Evolutionary conservation across 2,888 invertebrate species (phyloP).

Genomic region (Selenia dentaria): DNA sequence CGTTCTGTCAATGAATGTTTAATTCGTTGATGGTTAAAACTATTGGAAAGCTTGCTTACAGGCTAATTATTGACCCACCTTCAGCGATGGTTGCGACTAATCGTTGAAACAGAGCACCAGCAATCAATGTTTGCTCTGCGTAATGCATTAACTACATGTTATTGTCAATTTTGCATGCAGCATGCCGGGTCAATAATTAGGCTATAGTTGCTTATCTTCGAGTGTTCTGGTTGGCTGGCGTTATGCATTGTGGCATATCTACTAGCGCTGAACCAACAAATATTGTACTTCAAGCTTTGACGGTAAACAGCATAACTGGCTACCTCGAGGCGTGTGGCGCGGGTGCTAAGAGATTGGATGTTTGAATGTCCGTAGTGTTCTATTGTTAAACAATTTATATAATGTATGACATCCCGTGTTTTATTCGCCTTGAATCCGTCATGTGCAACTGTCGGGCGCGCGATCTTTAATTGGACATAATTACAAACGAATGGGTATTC

Average conservation of each 20-base stretch:
- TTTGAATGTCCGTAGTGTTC: slow-evolving; percentile 80
- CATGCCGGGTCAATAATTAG: slow-evolving; percentile 7
- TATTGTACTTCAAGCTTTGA: too few species aligned
- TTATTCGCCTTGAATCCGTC: slow-evolving; percentile 85
- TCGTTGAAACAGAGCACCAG: background rate
- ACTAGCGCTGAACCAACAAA: too few species aligned
- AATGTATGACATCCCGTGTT: slow-evolving; percentile 85
- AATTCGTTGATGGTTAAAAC: too few species aligned
- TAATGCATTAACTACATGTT: background rate
- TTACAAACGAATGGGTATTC: slow-evolving; percentile 48
- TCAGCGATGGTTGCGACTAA: background rate
- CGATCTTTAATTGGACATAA: slow-evolving; percentile 54
- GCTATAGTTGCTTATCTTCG: background rate
- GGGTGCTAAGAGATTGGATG: slow-evolving; percentile 61
- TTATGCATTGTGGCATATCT: too few species aligned
- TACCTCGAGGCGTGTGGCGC: slow-evolving; percentile 31
- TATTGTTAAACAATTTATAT: slow-evolving; percentile 76
- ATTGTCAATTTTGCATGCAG: slow-evolving; percentile 1
- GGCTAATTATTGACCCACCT: slow-evolving; percentile 10
- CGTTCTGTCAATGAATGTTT: too few species aligned
- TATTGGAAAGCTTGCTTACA: too few species aligned
- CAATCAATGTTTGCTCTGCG: background rate
- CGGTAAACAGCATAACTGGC: background rate
- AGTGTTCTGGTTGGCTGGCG: too few species aligned
- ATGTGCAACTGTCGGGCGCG: slow-evolving; percentile 82